A percentile compares a stretch with the other conserved stretches of the same genome.
Evolutionary conservation across 2,888 invertebrate genomes (phyloP).

Genomic region (Caenorhabditis sp.): DNA sequence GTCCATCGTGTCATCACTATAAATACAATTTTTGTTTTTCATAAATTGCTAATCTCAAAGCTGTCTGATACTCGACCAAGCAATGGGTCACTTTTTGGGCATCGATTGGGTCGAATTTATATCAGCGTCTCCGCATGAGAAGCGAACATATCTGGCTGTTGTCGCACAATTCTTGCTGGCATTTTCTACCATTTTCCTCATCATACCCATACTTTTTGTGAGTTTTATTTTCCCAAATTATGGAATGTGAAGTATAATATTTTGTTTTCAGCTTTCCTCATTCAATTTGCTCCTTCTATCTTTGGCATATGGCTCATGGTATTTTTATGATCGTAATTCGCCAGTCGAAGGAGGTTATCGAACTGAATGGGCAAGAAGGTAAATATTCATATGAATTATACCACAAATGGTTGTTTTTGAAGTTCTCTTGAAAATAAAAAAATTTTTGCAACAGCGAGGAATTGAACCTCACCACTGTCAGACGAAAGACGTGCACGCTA

Average conservation of each 20-base stretch:
- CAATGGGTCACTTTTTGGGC: conserved; percentile 23
- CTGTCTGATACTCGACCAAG: too few species aligned
- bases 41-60: too few species aligned
- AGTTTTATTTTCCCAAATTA: conserved; percentile 3
- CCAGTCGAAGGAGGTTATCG: conserved; percentile 72
- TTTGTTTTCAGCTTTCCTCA: conserved; percentile 66
- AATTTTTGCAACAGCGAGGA: too few species aligned
- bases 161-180: conserved; percentile 34
- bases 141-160: conserved; percentile 19
- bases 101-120: conserved; percentile 32
- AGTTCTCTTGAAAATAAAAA: too few species aligned
- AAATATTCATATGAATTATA: too few species aligned
- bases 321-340: conserved; percentile 78
- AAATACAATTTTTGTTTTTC: too few species aligned
- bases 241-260: background rate
- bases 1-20: too few species aligned
- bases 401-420: too few species aligned
- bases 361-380: conserved; percentile 29
- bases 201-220: conserved; percentile 32
- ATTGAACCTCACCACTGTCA: too few species aligned
- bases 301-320: conserved; percentile 74
- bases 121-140: conserved; percentile 14
- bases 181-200: conserved; percentile 26
- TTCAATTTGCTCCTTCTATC: conserved; percentile 35
- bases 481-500: too few species aligned